Evolutionary conservation across 2,113 vertebrate genomes (phyloP).

Genomic region (Podiceps cristatus): DNA sequence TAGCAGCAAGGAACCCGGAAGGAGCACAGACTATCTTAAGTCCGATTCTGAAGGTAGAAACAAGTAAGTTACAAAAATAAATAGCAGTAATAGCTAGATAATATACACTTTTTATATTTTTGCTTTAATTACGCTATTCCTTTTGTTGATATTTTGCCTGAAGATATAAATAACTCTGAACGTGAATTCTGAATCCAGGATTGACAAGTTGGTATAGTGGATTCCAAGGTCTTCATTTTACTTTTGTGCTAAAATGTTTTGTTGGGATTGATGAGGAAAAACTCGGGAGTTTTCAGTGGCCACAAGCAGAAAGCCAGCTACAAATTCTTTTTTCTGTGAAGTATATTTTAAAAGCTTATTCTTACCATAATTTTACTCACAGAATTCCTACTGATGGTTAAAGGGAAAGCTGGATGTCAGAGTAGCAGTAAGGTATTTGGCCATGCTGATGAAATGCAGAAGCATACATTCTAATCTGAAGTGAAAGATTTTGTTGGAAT

Average conservation of each 20-base stretch:
- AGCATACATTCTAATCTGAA: not conserved
- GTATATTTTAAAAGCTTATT: not conserved
- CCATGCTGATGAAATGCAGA: not conserved
- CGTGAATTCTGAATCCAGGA: not conserved
- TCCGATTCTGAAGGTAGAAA: slow-evolving; percentile 76
- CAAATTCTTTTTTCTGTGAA: not conserved
- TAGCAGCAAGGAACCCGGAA: slow-evolving; percentile 74
- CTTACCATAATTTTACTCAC: not conserved
- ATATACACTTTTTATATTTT: not conserved
- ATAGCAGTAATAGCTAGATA: not conserved
- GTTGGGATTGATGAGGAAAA: not conserved
- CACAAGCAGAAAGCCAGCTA: not conserved
- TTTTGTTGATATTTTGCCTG: not conserved
- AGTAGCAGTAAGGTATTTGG: not conserved
- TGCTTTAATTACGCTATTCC: not conserved
- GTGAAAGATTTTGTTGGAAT: not conserved
- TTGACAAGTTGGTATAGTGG: not conserved
- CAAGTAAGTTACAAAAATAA: slow-evolving; percentile 79
- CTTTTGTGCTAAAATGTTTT: not conserved
- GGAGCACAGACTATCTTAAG: slow-evolving; percentile 78
- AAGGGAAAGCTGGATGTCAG: not conserved
- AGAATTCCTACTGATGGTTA: not conserved
- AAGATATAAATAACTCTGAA: not conserved
- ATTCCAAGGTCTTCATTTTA: not conserved
- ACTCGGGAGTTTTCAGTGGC: not conserved